phyloP scores from a whole-genome alignment of 2,888 invertebrate genomes.

The Acanthococcus lagerstroemiae region DNA sequence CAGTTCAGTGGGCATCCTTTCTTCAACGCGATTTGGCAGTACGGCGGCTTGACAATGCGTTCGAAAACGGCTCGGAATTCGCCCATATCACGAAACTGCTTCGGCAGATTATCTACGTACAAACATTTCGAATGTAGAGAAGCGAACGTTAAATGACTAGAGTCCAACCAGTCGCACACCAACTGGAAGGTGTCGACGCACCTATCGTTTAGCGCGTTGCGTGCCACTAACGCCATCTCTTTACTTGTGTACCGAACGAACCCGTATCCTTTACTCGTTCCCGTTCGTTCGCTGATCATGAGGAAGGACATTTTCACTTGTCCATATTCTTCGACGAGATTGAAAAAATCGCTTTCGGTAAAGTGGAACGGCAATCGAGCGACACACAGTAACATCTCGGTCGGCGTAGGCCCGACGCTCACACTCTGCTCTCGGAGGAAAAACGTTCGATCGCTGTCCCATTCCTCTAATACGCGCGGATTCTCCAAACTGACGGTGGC shows the following conservation, averaged over 20 bases:
- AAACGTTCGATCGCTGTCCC: constrained; percentile 41
- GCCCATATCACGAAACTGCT: constrained; percentile 45
- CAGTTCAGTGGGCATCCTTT: constrained; percentile 46
- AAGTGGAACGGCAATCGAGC: constrained; percentile 44
- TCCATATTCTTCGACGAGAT: constrained; percentile 44
- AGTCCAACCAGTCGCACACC: constrained; percentile 47
- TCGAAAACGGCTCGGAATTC: constrained; percentile 46
- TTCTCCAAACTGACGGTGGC: constrained; percentile 41
- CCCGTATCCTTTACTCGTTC: constrained; percentile 48
- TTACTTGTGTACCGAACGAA: constrained; percentile 47
- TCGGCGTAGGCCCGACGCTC: constrained; percentile 43
- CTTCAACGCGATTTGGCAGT: constrained; percentile 47
- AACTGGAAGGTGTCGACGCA: constrained; percentile 41
- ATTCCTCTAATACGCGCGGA: constrained; percentile 43
- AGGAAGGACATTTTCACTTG: constrained; percentile 45
- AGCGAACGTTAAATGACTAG: constrained; percentile 43
- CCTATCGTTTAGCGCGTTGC: constrained; percentile 43
- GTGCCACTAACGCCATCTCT: constrained; percentile 45
- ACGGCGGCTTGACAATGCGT: constrained; percentile 44
- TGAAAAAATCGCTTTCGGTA: constrained; percentile 44
- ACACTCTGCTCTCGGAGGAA: constrained; percentile 42
- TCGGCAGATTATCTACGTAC: constrained; percentile 46
- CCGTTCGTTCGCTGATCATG: constrained; percentile 44
- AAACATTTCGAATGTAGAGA: constrained; percentile 47
- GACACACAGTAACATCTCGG: constrained; percentile 46